Base-by-base conservation (phyloP, 1,140 invertebrate species). In the Solenopsis fugax region DNA sequence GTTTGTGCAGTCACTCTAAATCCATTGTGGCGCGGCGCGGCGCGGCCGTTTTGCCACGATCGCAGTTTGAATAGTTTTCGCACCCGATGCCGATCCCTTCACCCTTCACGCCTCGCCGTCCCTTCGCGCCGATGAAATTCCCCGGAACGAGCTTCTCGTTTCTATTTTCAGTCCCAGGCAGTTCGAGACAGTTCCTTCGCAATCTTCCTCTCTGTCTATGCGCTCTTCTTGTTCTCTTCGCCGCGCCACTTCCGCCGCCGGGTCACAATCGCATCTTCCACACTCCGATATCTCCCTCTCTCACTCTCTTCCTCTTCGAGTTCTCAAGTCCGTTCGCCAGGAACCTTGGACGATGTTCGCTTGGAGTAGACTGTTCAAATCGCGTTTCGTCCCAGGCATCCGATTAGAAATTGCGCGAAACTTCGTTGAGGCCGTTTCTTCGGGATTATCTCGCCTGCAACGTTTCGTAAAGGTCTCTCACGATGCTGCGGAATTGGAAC, bases 321-420 rank as follows among this genome's bases (percentile, higher is more conserved):
- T 60, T 76, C 48, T 52, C 81, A 45, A 64, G 72, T 37, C 54
- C 41, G 34, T 45, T 76, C 58, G 1, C 29, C n/a, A 18, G 56
- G 56, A 77, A 85, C 64, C 56, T 76, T 58, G 58, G 24, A 60
- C 48, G 81, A 24, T 24, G 24, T 58, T 72, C 87, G 34, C 34
- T 58, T 9, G 13, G 52, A 16, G 13, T 56, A 65, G 64, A 52
- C 84, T 13, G 56, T 54, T 52, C 77, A 37, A 82, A 87, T 75
- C 81, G 56, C 81, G 56, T 81, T 88, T 64, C 67, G 48, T 24
- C 12, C 58, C 10, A 13, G 29, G 62, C 67, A 58, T 41, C 37
- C 78, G 78, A 24, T 71, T 71, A 24, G 64, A 69, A 71, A 81
- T 81, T 71, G 78, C 64, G 77, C 64, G 77, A 71, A 80, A 71